These are phyloP conservation scores for Pedionomus torquatus DNA, from an alignment of 2,113 vertebrate species.

Conservation along the genomic window DNA sequence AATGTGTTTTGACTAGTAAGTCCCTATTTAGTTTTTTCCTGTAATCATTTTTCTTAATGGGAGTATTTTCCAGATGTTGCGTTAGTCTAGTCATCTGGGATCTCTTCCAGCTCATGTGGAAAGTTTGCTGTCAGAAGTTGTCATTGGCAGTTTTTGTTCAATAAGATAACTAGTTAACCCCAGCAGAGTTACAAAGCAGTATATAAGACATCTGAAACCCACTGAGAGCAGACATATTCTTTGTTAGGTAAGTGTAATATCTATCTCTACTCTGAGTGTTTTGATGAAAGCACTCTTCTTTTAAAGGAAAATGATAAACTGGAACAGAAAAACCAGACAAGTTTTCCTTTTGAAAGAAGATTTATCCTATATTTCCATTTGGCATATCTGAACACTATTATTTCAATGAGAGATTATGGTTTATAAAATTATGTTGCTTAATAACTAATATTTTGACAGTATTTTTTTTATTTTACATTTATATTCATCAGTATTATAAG, in stretches of 20 bases:
- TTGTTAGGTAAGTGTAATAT: slow-evolving; percentile 71
- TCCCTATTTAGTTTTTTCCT: slow-evolving; percentile 72
- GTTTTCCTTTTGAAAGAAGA: slow-evolving; percentile 2
- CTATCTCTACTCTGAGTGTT: neutral
- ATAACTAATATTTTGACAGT: neutral
- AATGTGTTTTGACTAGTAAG: slow-evolving; percentile 77
- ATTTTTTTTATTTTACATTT: neutral
- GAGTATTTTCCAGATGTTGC: slow-evolving; percentile 83
- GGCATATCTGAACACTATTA: neutral
- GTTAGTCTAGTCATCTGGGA: slow-evolving; percentile 75
- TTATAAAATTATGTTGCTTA: neutral
- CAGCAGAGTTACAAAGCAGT: slow-evolving; percentile 50
- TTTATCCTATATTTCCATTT: neutral
- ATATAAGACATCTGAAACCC: slow-evolving; percentile 74
- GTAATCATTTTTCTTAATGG: slow-evolving; percentile 79
- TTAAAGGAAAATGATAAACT: neutral
- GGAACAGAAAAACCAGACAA: neutral
- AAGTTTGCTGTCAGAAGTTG: slow-evolving; percentile 80
- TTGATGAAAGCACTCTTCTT: slow-evolving; percentile 5
- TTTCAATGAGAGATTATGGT: neutral
- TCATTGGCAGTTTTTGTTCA: slow-evolving; percentile 74
- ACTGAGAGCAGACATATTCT: slow-evolving; percentile 26
- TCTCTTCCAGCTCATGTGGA: slow-evolving; percentile 76
- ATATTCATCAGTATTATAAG: neutral
- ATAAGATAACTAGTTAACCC: slow-evolving; percentile 74